A percentile compares a stretch with the other conserved stretches of the same genome.
Evolutionary conservation across 1,140 invertebrate species (phyloP).

Genomic region (Drosophila punjabiensis): DNA sequence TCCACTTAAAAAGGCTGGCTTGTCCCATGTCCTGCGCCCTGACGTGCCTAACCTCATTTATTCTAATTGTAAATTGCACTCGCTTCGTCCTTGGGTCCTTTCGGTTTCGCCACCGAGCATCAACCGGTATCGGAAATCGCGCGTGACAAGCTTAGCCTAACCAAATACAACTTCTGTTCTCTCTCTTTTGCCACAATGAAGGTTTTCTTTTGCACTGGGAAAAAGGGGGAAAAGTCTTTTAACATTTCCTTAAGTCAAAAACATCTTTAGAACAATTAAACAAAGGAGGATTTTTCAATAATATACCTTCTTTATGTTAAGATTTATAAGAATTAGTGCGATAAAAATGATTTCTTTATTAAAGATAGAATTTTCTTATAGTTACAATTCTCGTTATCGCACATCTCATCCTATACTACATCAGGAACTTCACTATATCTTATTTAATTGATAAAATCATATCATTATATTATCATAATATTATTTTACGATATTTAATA

Average conservation of each 20-base stretch:
- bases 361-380: neutral
- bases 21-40: conserved; percentile 23
- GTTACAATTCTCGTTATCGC: too few species aligned
- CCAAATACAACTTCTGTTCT: conserved; percentile 11
- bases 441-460: neutral
- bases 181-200: neutral
- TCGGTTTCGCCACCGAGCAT: conserved; percentile 16
- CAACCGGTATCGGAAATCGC: conserved; percentile 71
- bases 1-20: conserved; percentile 25
- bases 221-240: neutral
- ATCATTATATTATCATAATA: neutral
- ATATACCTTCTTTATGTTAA: neutral
- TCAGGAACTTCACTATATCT: too few species aligned
- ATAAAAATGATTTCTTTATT: neutral
- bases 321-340: neutral
- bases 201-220: neutral
- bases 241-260: neutral
- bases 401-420: too few species aligned
- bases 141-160: conserved; percentile 60
- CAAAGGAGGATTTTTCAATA: neutral
- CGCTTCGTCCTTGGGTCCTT: conserved; percentile 64
- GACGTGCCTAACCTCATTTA: conserved; percentile 59
- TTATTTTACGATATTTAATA: neutral
- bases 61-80: conserved; percentile 55
- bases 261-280: too few species aligned